phyloP scores from a whole-genome alignment of 2,113 vertebrate genomes.

The Larimichthys crocea region DNA sequence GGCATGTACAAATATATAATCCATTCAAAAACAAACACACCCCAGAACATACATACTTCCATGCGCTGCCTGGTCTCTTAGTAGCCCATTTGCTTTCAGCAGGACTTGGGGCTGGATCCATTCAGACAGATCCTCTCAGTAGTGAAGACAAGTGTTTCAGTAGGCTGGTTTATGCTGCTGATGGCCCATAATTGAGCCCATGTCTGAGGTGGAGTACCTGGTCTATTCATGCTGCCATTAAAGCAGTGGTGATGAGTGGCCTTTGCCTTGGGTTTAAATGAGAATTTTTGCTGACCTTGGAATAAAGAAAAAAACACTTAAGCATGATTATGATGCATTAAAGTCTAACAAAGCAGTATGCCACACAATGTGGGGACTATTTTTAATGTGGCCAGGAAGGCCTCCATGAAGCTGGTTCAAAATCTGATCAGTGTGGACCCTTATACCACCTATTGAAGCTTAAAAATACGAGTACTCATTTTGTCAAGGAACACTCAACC shows the following conservation, averaged over 20 bases:
- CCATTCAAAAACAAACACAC: conserved; percentile 2
- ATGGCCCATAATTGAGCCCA: conserved; percentile 32
- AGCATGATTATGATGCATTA: conserved; percentile 19
- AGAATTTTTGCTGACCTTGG: conserved; percentile 19
- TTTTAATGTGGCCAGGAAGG: conserved; percentile 5
- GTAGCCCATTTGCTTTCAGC: conserved; percentile 21
- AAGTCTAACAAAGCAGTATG: conserved; percentile 20
- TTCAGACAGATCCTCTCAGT: conserved; percentile 25
- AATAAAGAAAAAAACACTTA: conserved; percentile 27
- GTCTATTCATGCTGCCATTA: conserved; percentile 32
- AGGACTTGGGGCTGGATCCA: background rate
- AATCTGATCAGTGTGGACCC: background rate
- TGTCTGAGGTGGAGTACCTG: conserved; percentile 23
- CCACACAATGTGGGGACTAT: background rate
- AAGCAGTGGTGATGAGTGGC: conserved; percentile 9
- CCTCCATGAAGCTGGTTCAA: background rate
- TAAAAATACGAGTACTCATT: background rate
- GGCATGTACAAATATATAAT: background rate
- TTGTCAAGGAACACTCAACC: background rate
- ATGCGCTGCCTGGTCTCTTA: conserved; percentile 19
- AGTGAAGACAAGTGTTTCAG: conserved; percentile 34
- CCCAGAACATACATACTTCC: background rate
- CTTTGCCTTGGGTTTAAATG: conserved; percentile 37
- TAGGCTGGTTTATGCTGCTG: conserved; percentile 4
- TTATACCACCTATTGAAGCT: background rate